Evolutionary conservation across 2,113 vertebrate genomes (phyloP), one percentile per base, ranked within the genome.

Genomic region (Chloroceryle aenea): DNA sequence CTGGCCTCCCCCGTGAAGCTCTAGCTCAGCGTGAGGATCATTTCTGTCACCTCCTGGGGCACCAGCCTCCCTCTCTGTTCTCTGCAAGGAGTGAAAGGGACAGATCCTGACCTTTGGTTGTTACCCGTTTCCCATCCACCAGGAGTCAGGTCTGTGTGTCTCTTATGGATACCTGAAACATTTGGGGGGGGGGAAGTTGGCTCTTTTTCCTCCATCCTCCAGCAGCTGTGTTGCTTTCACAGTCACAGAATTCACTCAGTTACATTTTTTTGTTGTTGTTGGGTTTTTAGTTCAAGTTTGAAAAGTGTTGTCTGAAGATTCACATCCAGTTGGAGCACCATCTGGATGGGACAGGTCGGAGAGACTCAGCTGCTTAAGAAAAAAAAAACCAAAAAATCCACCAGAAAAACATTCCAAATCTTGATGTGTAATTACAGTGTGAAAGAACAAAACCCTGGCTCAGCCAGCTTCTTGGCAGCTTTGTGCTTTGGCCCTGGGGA

Each of bases 371-470:
- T 80, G 76, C 88, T 61, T 89, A 85, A 82, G 91, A 85, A 93
- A 76, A 77, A 53, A 59, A 16, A 56, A 34, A 48, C 48, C 48
- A 40, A 30, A 63, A 43, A 64, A 58, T 43, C 5, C 10, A 22
- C 64, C 50, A 67, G 74, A 56, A 92, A 91, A 87, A 75, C 61
- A 68, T 87, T 95, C 84, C 88, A 92, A 79, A 81, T 73, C 40
- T 73, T 92, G 83, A 89, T 92, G 85, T 96, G 92, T 95, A 93
- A 93, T 93, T 96, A 94, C 73, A 90, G 56, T 52, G 88, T 90
- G 92, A 96, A 97, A 96, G 69, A 93, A 90, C 82, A 93, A 93
- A 95, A 53, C n/a, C 43, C 4, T 0, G 2, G 23, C 73, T 94
- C 77, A 10, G 26, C 47, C 61, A 81, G 45, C 53, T 52, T 58